A percentile compares a stretch with the other conserved stretches of the same genome.
These are phyloP conservation scores for Leucophenga maculata DNA, from an alignment of 2,888 invertebrate species.

Conservation along the genomic window DNA sequence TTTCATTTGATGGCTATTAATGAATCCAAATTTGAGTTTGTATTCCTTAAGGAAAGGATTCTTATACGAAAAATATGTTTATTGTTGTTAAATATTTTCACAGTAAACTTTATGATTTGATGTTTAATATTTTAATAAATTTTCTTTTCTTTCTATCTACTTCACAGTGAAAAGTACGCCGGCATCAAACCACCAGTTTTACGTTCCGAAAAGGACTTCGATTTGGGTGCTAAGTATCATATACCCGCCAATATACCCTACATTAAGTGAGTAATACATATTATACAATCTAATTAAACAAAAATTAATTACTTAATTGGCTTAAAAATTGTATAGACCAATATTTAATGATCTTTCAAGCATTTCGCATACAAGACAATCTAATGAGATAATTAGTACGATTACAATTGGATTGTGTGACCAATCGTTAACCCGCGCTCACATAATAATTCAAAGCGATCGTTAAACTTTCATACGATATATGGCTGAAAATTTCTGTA, in stretches of 20 bases:
- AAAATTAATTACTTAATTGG: not conserved
- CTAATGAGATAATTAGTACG: slow-evolving; percentile 12
- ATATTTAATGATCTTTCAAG: slow-evolving; percentile 12
- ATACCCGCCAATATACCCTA: slow-evolving; percentile 92
- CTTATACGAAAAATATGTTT: too few species aligned
- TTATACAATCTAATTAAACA: not conserved
- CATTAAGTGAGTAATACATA: slow-evolving; percentile 83
- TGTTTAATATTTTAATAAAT: not conserved
- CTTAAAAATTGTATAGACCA: not conserved
- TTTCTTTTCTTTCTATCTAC: not conserved
- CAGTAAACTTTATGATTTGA: too few species aligned
- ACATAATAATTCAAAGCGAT: slow-evolving; percentile 25
- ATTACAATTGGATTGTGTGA: not conserved
- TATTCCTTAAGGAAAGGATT: too few species aligned
- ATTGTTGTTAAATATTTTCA: too few species aligned
- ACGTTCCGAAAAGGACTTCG: slow-evolving; percentile 90
- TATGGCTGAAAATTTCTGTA: slow-evolving; percentile 7
- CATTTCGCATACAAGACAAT: not conserved
- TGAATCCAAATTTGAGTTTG: too few species aligned
- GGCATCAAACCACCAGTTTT: slow-evolving; percentile 90
- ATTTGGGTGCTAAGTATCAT: slow-evolving; percentile 94
- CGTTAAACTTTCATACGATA: slow-evolving; percentile 51
- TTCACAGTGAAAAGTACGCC: slow-evolving; percentile 82
- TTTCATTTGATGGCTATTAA: too few species aligned
- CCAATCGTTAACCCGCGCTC: not conserved